These are phyloP conservation scores for Hydropsyche betteni DNA, from an alignment of 2,888 invertebrate genomes.

Conservation along the genomic window DNA sequence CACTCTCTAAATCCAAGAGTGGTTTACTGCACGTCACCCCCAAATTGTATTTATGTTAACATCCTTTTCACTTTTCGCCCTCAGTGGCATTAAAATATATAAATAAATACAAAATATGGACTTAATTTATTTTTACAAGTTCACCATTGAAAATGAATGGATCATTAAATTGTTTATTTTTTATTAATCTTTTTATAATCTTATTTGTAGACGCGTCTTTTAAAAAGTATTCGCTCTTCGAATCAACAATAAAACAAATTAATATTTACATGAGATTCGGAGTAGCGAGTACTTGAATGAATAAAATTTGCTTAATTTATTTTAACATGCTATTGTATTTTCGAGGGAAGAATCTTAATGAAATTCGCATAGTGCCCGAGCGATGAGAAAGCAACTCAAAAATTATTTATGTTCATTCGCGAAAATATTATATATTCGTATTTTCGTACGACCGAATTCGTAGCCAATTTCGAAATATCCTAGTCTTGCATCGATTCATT, in stretches of 20 bases:
- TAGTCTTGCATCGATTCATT: too few relatives aligned
- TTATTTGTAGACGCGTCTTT: not conserved
- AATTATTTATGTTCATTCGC: too few relatives aligned
- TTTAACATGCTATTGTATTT: constrained; percentile 2
- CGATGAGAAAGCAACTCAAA: too few relatives aligned
- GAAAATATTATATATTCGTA: too few relatives aligned
- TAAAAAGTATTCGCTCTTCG: not conserved
- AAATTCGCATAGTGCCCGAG: not conserved
- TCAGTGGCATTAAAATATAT: constrained; percentile 8
- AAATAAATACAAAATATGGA: not conserved
- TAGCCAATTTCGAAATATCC: too few relatives aligned
- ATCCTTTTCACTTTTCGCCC: constrained; percentile 40
- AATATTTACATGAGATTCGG: constrained; percentile 11
- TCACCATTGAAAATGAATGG: too few relatives aligned
- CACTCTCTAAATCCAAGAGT: constrained; percentile 32
- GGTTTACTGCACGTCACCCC: constrained; percentile 37
- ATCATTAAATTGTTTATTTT: not conserved
- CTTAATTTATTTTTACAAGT: too few relatives aligned
- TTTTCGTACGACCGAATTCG: too few relatives aligned
- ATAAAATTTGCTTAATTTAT: constrained; percentile 23
- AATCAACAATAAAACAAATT: not conserved
- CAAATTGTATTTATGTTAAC: constrained; percentile 49
- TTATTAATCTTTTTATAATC: not conserved
- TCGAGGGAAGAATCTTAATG: constrained; percentile 15
- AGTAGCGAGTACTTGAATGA: constrained; percentile 6